Conservation (phyloP, 2,113 vertebrate genomes). For the Elaphurus davidianus region DNA sequence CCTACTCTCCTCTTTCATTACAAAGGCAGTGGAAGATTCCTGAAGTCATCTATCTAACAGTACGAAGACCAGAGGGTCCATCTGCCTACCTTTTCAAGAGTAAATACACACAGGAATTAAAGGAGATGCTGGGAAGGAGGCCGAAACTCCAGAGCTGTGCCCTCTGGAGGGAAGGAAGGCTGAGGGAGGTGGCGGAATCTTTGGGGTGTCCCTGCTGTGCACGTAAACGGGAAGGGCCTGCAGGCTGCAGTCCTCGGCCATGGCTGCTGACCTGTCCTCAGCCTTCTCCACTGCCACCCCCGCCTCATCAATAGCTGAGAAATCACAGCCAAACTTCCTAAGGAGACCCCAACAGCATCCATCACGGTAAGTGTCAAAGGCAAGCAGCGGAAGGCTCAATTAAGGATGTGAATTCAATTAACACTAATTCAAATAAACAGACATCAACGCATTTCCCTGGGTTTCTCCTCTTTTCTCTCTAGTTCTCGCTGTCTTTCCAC, state of each 20-base stretch:
- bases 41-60: neutral
- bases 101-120: conserved; percentile 21
- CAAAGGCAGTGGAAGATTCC: neutral
- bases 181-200: neutral
- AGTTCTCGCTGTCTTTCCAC: neutral
- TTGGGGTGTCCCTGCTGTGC: neutral
- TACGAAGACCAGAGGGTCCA: neutral
- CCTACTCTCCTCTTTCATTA: neutral
- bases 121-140: neutral
- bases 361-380: conserved; percentile 38
- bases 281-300: neutral
- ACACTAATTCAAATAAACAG: neutral
- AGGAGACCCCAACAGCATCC: conserved; percentile 29
- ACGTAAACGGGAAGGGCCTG: neutral
- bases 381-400: conserved; percentile 52
- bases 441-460: neutral
- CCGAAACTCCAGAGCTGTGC: neutral
- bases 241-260: neutral
- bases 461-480: conserved; percentile 14
- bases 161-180: neutral
- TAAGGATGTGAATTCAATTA: conserved; percentile 67
- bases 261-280: neutral
- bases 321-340: conserved; percentile 52
- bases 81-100: conserved; percentile 52
- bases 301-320: conserved; percentile 41